These are phyloP conservation scores for Andrena minutula DNA, from an alignment of 2,888 invertebrate species.

Conservation along the genomic window DNA sequence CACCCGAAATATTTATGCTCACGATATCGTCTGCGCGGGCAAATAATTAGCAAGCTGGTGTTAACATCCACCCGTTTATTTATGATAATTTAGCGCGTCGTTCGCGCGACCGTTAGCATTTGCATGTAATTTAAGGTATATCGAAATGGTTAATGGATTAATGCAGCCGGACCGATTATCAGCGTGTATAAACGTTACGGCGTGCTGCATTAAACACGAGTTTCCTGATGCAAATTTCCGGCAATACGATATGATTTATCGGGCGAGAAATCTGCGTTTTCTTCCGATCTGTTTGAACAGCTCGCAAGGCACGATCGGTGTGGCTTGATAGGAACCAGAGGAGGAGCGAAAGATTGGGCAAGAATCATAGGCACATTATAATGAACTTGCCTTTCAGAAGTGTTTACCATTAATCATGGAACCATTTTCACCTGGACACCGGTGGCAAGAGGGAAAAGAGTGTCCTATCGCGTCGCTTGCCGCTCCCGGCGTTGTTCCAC, in stretches of 20 bases:
- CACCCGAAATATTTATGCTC: conserved; percentile 18
- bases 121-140: conserved; percentile 37
- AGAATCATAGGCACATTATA: conserved; percentile 2
- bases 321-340: not conserved
- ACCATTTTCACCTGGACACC: conserved; percentile 63
- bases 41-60: conserved; percentile 36
- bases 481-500: conserved; percentile 27
- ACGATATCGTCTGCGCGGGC: conserved; percentile 3
- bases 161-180: conserved; percentile 38
- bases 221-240: conserved; percentile 7
- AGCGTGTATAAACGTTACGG: conserved; percentile 17
- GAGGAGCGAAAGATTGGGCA: too few relatives aligned
- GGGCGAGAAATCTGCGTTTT: not conserved
- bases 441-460: conserved; percentile 19
- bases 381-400: conserved; percentile 61
- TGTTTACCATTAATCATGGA: conserved; percentile 73
- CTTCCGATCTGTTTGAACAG: not conserved
- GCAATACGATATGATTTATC: not conserved
- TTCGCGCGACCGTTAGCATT: conserved; percentile 37
- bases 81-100: conserved; percentile 45
- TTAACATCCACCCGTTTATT: conserved; percentile 47
- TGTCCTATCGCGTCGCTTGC: conserved; percentile 24
- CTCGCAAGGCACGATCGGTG: not conserved
- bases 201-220: conserved; percentile 8
- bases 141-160: conserved; percentile 51